Evolutionary conservation across 2,797 vertebrate genomes (phyloP).

Genomic region (Streptopelia turtur): DNA sequence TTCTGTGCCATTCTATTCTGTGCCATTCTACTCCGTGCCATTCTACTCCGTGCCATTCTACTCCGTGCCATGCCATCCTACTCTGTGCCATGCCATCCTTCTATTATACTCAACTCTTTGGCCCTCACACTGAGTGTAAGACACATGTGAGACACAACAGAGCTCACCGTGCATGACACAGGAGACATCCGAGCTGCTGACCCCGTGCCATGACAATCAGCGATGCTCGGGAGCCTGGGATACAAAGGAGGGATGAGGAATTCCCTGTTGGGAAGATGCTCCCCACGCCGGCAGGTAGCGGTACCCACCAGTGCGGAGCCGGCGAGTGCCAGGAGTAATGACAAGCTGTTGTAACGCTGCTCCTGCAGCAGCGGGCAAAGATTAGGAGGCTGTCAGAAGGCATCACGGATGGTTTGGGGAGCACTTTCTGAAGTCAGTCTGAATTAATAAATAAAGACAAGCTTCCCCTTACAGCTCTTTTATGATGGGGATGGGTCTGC

Average conservation of each 20-base stretch:
- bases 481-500: constrained; percentile 56
- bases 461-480: constrained; percentile 64
- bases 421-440: constrained; percentile 60
- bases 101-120: too few species aligned
- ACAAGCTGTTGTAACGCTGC: not conserved
- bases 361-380: constrained; percentile 1
- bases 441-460: constrained; percentile 68
- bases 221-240: rapidly evolving
- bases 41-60: too few species aligned
- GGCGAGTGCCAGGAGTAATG: constrained; percentile 8
- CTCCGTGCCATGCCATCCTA: too few species aligned
- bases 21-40: too few species aligned
- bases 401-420: constrained; percentile 53
- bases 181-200: rapidly evolving
- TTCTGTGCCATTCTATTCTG: too few species aligned
- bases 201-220: rapidly evolving
- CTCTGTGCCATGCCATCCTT: too few species aligned
- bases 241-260: not conserved
- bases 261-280: too few species aligned
- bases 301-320: not conserved
- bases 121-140: rapidly evolving
- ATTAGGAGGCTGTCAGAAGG: constrained; percentile 66
- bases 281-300: rapidly evolving
- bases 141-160: rapidly evolving
- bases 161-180: rapidly evolving